Base-by-base conservation (phyloP, 2,797 vertebrate genomes). In the Molossus molossus region DNA sequence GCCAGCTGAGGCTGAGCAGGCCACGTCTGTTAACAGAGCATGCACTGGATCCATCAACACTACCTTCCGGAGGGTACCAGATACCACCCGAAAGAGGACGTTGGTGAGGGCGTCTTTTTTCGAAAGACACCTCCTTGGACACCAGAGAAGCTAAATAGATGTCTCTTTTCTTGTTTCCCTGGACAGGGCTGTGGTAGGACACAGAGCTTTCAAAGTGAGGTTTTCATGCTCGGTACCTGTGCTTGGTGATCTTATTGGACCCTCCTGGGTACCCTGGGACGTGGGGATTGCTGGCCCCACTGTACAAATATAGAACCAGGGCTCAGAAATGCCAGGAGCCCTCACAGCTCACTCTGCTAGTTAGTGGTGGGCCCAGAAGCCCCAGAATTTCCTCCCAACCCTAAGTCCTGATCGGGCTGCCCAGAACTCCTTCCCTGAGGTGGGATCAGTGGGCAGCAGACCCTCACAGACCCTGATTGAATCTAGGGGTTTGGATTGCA, bases 361-460 rank as follows among this genome's bases (percentile, higher is more conserved):
- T 40, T 64, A 65, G 80, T 1, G 23, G n/a, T 40, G 55, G 23
- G 72, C 62, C 48, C 15, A 40, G 40, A 50, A 48, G 72, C 40
- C 40, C 21, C 50, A 33, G 75, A 77, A 77, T 23, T 18, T 37
- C 37, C 12, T 55, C 58, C 37, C 0, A 2, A 29, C 67, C 37
- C 60, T 17, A 53, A 65, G 33, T 45, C 48, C 69, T 8, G 50
- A 40, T 21, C 25, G n/a, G 53, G 69, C 6, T 80, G 15, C 69
- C 60, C 0, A 0, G 55, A 14, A 20, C 60, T 29, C 27, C 64
- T 0, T 11, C 29, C 76, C 20, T 4, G 62, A 0, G 45, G 37
- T 21, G 11, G 3, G 0, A 17, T 45, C 29, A 6, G 65, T 45
- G 69, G 18, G 9, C 21, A 33, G 40, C 60, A 48, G 0, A 60